Evolutionary conservation across 1,140 invertebrate genomes (phyloP), one percentile per base, ranked within the genome.

Genomic region (Parasteatoda tepidariorum): DNA sequence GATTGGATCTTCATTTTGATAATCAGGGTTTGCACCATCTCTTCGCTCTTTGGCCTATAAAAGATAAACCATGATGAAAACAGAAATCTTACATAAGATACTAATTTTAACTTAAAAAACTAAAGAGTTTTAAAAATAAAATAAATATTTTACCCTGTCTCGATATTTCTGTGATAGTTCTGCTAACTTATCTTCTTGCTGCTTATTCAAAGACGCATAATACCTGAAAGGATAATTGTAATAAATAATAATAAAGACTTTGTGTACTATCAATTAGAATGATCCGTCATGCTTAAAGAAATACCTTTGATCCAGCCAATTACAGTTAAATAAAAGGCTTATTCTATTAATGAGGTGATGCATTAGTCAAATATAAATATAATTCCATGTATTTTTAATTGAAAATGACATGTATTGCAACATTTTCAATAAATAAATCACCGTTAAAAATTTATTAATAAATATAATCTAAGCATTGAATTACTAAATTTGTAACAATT

Each of bases 111-210:
- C 9, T 4, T 13, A 48, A 2, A 48, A 28, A 61, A 61, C 7
- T 24, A 73, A 55, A 34, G 83, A 1, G n/a, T 13, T 26, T 64
- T 38, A 13, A 59, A 48, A 55, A 0, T 15, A 34, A 34, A 13
- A 28, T 59, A 34, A 15, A 24, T 41, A 28, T 81, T 86, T 84
- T 86, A 89, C 88, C 82, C 97, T 91, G 88, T 98, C 97, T 84
- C 97, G 92, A 87, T 86, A 98, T 88, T 98, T 98, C 86, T 96
- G 94, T 0, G 96, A 95, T n/a, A 99, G 88, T 88, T 99, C 97
- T 26, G 96, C 96, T 90, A 98, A 92, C 88, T 97, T 96, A 87
- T 96, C 96, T 87, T 98, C 97, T 89, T 99, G 97, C 87, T 97
- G 95, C 88, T 97, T 97, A 85, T 98, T 97, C 6, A 98, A 89